These are phyloP conservation scores for Aphidoletes aphidimyza DNA, from an alignment of 2,888 invertebrate genomes.

Conservation along the genomic window DNA sequence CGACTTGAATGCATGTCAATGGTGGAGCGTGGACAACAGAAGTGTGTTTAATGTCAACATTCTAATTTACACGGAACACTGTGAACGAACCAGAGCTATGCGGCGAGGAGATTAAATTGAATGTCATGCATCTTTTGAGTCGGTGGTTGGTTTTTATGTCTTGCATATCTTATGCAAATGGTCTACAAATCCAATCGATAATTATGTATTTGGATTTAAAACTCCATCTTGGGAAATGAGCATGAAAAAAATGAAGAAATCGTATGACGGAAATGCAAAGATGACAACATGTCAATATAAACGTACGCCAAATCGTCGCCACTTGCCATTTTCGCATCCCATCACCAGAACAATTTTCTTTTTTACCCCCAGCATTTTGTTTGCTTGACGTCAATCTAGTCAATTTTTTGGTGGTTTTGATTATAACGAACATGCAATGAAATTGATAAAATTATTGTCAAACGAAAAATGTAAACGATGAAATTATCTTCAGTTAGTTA, in stretches of 20 bases:
- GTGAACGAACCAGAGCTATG: neutral
- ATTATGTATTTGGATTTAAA: slow-evolving; percentile 27
- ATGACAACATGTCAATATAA: slow-evolving; percentile 49
- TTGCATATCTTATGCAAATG: slow-evolving; percentile 53
- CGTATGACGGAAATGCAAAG: slow-evolving; percentile 11
- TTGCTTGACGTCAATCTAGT: neutral
- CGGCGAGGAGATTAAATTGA: neutral
- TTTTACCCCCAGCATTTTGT: neutral
- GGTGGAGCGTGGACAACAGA: neutral
- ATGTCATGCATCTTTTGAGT: neutral
- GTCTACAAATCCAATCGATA: slow-evolving; percentile 23
- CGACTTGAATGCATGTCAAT: neutral
- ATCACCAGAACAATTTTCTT: neutral
- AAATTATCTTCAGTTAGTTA: too few relatives aligned
- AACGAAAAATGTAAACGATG: too few relatives aligned
- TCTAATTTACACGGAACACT: slow-evolving; percentile 1
- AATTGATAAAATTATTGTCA: too few relatives aligned
- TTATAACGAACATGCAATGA: neutral
- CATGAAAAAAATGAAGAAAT: slow-evolving; percentile 5
- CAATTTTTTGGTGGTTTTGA: neutral
- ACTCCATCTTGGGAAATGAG: neutral
- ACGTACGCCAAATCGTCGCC: slow-evolving; percentile 45
- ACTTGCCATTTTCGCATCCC: neutral
- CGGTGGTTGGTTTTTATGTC: neutral
- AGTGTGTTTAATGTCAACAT: slow-evolving; percentile 3